Evolutionary conservation across 2,113 vertebrate genomes (phyloP), one percentile per base, ranked within the genome.

Genomic region (Ciconia boyciana): DNA sequence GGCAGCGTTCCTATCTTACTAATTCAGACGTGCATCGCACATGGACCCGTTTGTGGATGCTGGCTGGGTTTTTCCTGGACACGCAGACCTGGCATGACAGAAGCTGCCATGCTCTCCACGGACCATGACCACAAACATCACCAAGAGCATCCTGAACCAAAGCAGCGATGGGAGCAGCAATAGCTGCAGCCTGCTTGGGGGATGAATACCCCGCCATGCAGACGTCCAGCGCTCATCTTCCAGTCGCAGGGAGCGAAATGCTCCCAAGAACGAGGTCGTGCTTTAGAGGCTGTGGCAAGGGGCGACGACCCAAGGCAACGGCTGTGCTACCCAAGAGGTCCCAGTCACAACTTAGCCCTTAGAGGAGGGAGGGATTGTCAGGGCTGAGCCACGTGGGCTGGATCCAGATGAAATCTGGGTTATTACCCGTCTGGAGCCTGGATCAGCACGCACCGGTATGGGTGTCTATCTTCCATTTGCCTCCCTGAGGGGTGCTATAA

Each of bases 401-500:
- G 39, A 64, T 76, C n/a, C 22, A 8, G 16, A 6, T 3, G 52
- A 62, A 55, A 52, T 29, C 22, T 9, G 43, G 12, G n/a, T 20
- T 90, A 22, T 4, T 58, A 16, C 26, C 80, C 3, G 6, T 66
- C 60, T 51, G 52, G 39, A 95, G 55, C 60, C 55, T 32, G 77
- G 74, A 79, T 87, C 61, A 28, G 46, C 6, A 6, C n/a, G 6
- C 51, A 48, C 22, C 13, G 3, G 14, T 51, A 12, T 24, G 66
- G 84, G 92, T 87, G 91, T 60, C 84, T n/a, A 9, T 48, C 86
- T 92, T 44, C 72, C 3, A 0, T n/a, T n/a, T 21, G 41, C 83
- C 83, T 92, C 94, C 94, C 89, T 8, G 49, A 74, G 84, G 94
- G 90, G 70, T 80, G 76, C 54, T 81, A 87, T 94, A 95, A 96